These are phyloP conservation scores for Suricata suricatta DNA, from an alignment of 2,113 vertebrate genomes.

Conservation along the genomic window DNA sequence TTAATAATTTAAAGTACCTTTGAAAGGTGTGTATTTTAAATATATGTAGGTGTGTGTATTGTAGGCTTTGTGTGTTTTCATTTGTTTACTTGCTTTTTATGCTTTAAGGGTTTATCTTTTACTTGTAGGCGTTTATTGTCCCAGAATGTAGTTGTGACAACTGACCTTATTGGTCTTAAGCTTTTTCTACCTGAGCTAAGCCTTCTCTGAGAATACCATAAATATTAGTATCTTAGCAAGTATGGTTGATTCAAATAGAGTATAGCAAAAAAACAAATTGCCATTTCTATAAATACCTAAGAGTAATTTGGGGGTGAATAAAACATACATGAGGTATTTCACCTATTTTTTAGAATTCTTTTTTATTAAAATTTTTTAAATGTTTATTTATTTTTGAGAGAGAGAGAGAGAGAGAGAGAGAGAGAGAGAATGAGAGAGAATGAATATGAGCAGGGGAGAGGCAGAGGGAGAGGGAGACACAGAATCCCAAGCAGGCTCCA, in stretches of 20 bases:
- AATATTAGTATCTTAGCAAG: neutral
- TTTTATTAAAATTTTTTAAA: no score
- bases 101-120: neutral
- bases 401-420: no score
- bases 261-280: neutral
- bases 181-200: neutral
- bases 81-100: conserved; percentile 1
- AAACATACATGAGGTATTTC: neutral
- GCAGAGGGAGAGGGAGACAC: no score
- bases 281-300: neutral
- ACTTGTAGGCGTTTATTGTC: neutral
- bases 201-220: neutral
- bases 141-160: neutral
- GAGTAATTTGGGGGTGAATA: neutral
- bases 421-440: no score
- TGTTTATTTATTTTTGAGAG: no score
- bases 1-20: conserved; percentile 14
- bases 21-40: neutral
- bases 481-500: no score
- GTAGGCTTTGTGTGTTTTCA: neutral
- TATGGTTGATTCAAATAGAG: neutral
- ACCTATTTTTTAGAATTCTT: neutral
- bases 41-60: neutral
- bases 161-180: neutral
- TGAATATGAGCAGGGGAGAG: no score